Evolutionary conservation across 2,113 vertebrate species (phyloP).

Genomic region (Synodontis membranacea): DNA sequence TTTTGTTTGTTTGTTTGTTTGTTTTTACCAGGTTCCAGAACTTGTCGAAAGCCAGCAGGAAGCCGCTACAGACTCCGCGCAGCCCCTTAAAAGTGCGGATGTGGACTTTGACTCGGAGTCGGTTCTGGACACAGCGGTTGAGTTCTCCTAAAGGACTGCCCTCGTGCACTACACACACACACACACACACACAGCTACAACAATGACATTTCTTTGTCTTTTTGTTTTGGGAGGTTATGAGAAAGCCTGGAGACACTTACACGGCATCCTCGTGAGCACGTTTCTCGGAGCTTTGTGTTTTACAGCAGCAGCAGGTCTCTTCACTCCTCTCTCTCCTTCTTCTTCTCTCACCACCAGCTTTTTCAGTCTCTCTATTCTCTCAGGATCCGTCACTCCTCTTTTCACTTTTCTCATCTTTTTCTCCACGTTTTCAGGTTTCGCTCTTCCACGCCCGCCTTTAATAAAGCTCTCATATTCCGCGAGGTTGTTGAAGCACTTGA

Average conservation of each 20-base stretch:
- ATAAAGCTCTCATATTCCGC: conserved; percentile 87
- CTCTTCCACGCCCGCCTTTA: conserved; percentile 75
- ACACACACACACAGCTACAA: neutral
- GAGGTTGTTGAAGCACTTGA: conserved; percentile 89
- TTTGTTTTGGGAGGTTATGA: too few relatives aligned
- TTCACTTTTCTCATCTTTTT: conserved; percentile 65
- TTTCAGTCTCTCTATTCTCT: conserved; percentile 82
- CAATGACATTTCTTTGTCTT: too few relatives aligned
- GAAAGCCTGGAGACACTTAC: conserved; percentile 69
- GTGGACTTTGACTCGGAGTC: conserved; percentile 89
- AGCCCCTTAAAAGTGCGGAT: conserved; percentile 96
- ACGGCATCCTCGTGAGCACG: conserved; percentile 88
- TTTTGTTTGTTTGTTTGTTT: neutral
- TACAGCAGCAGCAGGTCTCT: conserved; percentile 45
- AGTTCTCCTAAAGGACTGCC: conserved; percentile 92
- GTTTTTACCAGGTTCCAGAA: conserved; percentile 96
- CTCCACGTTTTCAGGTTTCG: conserved; percentile 77
- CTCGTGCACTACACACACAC: conserved; percentile 76
- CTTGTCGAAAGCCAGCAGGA: conserved; percentile 95
- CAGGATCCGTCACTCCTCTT: conserved; percentile 73
- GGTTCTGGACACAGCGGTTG: conserved; percentile 86
- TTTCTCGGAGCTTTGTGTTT: conserved; percentile 77
- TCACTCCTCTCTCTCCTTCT: conserved; percentile 59
- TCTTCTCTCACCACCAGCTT: conserved; percentile 80
- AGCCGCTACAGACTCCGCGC: conserved; percentile 92